Evolutionary conservation across 2,797 vertebrate genomes (phyloP), one percentile per base, ranked within the genome.

Genomic region (Mareca strepera): DNA sequence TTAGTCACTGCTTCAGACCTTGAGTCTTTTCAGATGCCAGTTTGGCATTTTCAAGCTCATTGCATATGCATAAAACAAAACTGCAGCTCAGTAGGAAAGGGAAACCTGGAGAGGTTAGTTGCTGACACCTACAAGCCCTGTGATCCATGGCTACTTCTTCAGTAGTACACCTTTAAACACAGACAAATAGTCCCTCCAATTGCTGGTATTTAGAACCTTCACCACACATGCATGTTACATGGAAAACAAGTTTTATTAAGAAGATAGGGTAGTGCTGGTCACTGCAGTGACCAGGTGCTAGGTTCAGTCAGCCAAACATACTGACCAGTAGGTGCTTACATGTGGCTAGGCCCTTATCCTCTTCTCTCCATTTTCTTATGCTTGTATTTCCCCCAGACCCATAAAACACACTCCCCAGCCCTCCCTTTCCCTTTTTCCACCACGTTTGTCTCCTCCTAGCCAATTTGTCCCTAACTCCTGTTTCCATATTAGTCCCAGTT

Each of bases 381-480:
- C 18, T 72, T 64, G 7, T 33, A 52, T 8, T 43, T 25, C 12
- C 11, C 59, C 43, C 31, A 58, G 21, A 15, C 4, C 10, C 11
- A n/a, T 20, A 29, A 50, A 13, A 50, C 55, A 56, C 55, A 56
- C 17, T 18, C 29, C 28, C 6, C 22, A 20, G 6, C 3, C 2
- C 2, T 29, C 20, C 26, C 10, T 13, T 56, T 79, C 10, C 11
- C 3, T 48, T 76, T 79, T 26, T 37, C 39, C 6, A 55, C 13
- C 7, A 55, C 7, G 0, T 1, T 11, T 4, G 5, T 67, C 14
- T 82, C 28, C 18, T 67, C 20, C 7, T 2, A 67, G 14, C 2
- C 2, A 69, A 9, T 3, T 5, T 48, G 3, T 1, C 17, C 17
- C 14, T 12, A 69, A 9, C 25, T 77, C 20, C 7, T 52, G 82